Conservation (phyloP, 1,140 invertebrate genomes). For the Lepidotrigona ventralis region DNA sequence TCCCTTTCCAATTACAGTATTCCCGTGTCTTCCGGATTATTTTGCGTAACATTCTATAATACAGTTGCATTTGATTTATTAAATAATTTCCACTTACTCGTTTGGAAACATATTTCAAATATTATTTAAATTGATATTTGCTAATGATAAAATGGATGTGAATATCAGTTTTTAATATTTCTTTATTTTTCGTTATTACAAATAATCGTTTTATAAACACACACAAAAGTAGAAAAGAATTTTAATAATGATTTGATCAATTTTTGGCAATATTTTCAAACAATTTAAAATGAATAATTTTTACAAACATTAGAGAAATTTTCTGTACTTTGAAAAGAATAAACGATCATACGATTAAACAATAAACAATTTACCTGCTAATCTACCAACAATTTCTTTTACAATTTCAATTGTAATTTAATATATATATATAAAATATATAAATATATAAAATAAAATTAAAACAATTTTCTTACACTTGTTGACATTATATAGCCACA, state of each 20-base stretch:
- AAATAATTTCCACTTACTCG: not conserved
- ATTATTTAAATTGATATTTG: not conserved
- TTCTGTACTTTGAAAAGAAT: not conserved
- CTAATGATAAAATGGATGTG: not conserved
- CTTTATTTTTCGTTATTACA: conserved; percentile 5
- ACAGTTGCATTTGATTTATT: not conserved
- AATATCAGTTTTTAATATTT: not conserved
- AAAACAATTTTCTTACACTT: not conserved
- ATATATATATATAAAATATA: too few relatives aligned
- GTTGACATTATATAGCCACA: not conserved
- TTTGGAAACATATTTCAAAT: not conserved
- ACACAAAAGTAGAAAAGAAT: not conserved
- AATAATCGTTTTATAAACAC: not conserved
- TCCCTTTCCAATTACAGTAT: too few relatives aligned
- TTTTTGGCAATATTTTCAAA: not conserved
- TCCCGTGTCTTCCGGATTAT: not conserved
- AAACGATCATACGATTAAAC: not conserved
- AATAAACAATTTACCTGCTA: not conserved
- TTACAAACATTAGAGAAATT: not conserved
- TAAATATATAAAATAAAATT: not conserved
- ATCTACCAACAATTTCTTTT: not conserved
- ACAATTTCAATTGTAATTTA: not conserved
- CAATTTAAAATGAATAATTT: not conserved
- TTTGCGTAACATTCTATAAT: not conserved
- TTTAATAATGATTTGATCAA: not conserved